phyloP scores from a whole-genome alignment of 2,113 vertebrate genomes.

The Glaucidium brasilianum region DNA sequence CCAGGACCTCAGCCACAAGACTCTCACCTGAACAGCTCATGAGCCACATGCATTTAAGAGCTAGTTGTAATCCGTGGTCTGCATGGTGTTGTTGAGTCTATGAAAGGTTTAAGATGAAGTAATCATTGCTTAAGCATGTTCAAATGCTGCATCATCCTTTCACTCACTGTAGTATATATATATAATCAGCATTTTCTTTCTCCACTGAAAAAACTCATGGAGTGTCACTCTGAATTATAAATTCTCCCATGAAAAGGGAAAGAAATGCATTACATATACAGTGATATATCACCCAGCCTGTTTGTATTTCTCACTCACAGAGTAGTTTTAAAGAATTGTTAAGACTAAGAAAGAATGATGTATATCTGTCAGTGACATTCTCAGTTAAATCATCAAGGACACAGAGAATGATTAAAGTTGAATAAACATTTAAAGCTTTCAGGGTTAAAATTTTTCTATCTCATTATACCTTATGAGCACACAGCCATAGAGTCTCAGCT shows the following conservation, averaged over 20 bases:
- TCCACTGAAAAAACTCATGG: background rate
- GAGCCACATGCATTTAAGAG: background rate
- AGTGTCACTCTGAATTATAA: background rate
- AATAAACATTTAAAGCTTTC: background rate
- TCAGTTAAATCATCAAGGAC: background rate
- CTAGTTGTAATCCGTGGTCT: background rate
- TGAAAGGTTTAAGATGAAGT: background rate
- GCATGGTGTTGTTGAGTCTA: background rate
- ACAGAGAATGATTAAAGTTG: background rate
- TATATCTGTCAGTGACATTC: background rate
- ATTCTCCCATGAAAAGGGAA: constrained; percentile 15
- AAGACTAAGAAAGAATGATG: background rate
- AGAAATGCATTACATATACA: background rate
- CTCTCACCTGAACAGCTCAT: background rate
- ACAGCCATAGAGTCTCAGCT: background rate
- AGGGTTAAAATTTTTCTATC: background rate
- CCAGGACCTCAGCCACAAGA: background rate
- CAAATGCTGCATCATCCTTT: background rate
- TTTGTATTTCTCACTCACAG: background rate
- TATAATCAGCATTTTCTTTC: constrained; percentile 10
- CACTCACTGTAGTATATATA: background rate
- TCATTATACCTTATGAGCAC: background rate
- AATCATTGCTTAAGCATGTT: background rate
- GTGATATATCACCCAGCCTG: background rate
- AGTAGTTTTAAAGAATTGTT: background rate